Conservation (phyloP, 2,888 invertebrate genomes). For the Dasysyrphus albostriatus region DNA sequence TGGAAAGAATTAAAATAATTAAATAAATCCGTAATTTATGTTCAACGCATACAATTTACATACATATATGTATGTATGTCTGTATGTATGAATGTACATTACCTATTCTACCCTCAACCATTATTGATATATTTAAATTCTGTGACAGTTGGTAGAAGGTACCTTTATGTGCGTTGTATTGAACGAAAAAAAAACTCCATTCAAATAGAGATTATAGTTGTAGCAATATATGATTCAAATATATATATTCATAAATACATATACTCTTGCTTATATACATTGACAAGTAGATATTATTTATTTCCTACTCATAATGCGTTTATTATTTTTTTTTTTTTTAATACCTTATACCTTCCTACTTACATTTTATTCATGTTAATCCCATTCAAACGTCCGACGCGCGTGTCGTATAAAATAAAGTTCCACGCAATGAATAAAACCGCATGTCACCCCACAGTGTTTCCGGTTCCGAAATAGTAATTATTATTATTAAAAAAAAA, state of each 20-base stretch:
- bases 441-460: slow-evolving; percentile 59
- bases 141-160: slow-evolving; percentile 6
- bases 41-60: background rate
- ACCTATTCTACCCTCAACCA: background rate
- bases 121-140: background rate
- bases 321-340: too few relatives aligned
- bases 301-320: slow-evolving; percentile 10
- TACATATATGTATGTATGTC: background rate
- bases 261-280: background rate
- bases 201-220: background rate
- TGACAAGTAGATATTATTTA: slow-evolving; percentile 32
- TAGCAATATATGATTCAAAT: background rate
- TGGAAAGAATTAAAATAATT: slow-evolving; percentile 20
- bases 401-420: slow-evolving; percentile 21
- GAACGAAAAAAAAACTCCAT: background rate
- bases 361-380: slow-evolving; percentile 11
- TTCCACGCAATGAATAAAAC: slow-evolving; percentile 54
- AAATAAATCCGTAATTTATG: slow-evolving; percentile 30
- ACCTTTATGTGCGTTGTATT: background rate
- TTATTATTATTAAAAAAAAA: slow-evolving; percentile 17
- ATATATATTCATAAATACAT: background rate
- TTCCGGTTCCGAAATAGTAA: slow-evolving; percentile 51
- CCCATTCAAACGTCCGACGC: background rate
- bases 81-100: background rate
- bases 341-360: background rate